Conservation (phyloP, 2,888 invertebrate species). For the Meganola albula region DNA sequence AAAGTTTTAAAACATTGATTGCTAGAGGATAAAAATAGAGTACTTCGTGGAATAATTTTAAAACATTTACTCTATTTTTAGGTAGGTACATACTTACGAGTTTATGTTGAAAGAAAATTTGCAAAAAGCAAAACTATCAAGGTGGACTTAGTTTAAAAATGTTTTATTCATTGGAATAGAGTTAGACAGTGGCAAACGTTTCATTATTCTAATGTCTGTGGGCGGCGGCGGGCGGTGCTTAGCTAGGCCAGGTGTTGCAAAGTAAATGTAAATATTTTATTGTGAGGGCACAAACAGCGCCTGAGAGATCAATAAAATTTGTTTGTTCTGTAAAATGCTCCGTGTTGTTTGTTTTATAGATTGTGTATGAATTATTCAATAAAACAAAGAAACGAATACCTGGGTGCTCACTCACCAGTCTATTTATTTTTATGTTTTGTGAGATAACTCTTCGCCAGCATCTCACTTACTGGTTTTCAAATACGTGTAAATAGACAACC, state of each 20-base stretch:
- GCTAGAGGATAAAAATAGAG: too few relatives aligned
- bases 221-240: constrained; percentile 52
- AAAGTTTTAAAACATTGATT: too few relatives aligned
- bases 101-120: constrained; percentile 15
- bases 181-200: constrained; percentile 52
- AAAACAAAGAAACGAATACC: constrained; percentile 57
- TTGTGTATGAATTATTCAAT: constrained; percentile 75
- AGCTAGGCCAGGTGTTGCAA: constrained; percentile 64
- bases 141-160: constrained; percentile 35
- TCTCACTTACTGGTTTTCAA: too few relatives aligned
- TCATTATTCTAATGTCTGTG: constrained; percentile 70
- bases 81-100: too few relatives aligned
- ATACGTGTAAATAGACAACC: too few relatives aligned
- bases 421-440: constrained; percentile 68
- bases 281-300: constrained; percentile 71
- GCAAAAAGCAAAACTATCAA: constrained; percentile 24
- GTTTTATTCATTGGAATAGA: constrained; percentile 54
- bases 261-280: constrained; percentile 77
- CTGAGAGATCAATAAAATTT: constrained; percentile 77
- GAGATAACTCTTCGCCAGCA: constrained; percentile 41
- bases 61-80: too few relatives aligned
- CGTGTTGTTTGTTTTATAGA: constrained; percentile 71
- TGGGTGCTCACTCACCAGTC: too few relatives aligned
- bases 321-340: constrained; percentile 75
- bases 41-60: too few relatives aligned